Evolutionary conservation across 2,888 invertebrate species (phyloP).

Genomic region (Pristionchus exspectatus): DNA sequence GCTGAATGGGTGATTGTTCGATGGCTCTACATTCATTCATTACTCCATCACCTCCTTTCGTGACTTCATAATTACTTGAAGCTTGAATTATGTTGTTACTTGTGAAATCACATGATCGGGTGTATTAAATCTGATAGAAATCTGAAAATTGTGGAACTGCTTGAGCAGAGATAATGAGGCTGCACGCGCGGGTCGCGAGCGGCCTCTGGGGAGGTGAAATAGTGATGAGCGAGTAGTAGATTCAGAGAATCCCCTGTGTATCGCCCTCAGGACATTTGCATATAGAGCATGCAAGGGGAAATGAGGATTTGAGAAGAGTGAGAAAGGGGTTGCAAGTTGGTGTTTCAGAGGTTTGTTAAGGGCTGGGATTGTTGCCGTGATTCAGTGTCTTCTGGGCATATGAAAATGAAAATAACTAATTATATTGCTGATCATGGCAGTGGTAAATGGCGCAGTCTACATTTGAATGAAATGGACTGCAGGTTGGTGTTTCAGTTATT

Average conservation of each 20-base stretch:
- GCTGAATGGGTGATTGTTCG: neutral
- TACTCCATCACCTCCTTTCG: too few relatives aligned
- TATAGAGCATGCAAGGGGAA: neutral
- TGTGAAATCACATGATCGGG: neutral
- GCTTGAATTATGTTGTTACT: neutral
- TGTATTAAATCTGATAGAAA: neutral
- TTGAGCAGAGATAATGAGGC: neutral
- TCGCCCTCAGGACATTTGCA: slow-evolving; percentile 3
- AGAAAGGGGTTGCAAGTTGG: neutral
- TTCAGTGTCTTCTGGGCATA: too few relatives aligned
- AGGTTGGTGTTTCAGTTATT: neutral
- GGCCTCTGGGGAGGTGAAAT: neutral
- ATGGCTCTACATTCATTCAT: too few relatives aligned
- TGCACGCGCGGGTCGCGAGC: neutral
- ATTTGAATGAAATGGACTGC: too few relatives aligned
- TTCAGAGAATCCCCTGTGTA: neutral
- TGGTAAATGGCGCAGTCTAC: too few relatives aligned
- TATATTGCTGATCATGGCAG: too few relatives aligned
- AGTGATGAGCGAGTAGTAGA: neutral
- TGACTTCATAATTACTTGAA: neutral
- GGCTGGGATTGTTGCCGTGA: neutral
- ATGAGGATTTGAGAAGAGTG: neutral
- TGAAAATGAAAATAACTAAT: too few relatives aligned
- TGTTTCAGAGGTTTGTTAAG: neutral
- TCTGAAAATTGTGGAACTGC: neutral